These are phyloP conservation scores for Micronisus gabar DNA, from an alignment of 2,113 vertebrate genomes.

Conservation along the genomic window DNA sequence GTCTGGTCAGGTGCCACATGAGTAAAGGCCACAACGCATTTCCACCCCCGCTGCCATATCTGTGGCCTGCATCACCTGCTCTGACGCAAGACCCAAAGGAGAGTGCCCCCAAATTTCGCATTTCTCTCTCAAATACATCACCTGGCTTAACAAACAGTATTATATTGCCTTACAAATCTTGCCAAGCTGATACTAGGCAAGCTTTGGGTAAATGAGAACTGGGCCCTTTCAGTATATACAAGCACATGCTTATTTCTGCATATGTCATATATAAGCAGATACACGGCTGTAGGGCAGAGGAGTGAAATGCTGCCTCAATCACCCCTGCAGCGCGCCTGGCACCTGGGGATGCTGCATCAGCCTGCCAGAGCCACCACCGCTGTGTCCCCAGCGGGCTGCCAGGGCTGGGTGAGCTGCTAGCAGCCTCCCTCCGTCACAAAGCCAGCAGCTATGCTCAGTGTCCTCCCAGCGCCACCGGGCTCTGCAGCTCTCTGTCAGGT, in stretches of 20 bases:
- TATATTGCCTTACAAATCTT: neutral
- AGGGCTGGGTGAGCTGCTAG: neutral
- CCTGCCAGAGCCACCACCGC: neutral
- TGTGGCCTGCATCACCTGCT: neutral
- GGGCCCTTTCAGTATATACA: neutral
- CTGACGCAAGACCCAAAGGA: neutral
- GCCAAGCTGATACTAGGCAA: neutral
- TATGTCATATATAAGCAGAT: accelerated
- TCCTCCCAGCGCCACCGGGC: neutral
- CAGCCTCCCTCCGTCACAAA: neutral
- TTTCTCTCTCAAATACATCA: neutral
- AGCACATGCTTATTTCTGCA: accelerated
- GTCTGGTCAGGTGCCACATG: accelerated
- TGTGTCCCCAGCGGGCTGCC: neutral
- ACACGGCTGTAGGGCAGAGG: neutral
- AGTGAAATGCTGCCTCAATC: neutral
- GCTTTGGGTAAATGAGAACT: neutral
- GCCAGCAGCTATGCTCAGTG: neutral
- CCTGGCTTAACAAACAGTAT: neutral
- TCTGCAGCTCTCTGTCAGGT: neutral
- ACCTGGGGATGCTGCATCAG: neutral
- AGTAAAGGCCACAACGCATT: neutral
- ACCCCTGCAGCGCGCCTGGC: neutral
- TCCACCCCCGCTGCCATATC: neutral
- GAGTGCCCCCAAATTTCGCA: neutral